Evolutionary conservation across 2,797 vertebrate species (phyloP), one percentile per base, ranked within the genome.

Genomic region (Hemibagrus guttatus): DNA sequence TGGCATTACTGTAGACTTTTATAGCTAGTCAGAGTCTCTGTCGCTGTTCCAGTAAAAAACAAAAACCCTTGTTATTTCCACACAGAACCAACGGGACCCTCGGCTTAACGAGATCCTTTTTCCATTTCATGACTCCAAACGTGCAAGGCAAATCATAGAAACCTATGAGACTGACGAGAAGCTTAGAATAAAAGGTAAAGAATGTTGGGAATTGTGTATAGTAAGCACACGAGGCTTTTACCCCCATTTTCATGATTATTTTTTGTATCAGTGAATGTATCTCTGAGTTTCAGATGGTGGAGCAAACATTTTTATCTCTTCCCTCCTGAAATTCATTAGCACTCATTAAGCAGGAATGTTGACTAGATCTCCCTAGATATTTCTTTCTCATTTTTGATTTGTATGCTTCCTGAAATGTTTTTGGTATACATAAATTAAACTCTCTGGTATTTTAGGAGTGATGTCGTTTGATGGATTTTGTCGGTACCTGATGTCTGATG

Each of bases 61-160:
- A 79, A 13, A 39, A 80, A 26, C 14, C 42, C 42, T 83, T 79
- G 58, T 78, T 72, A 72, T 81, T 81, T 84, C 16, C 58, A 35
- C 66, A 56, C 58, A 91, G 98, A 97, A 97, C 93, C 98, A 99
- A 91, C 97, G 98, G 85, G 98, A 99, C 89, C 98, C 98, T 68
- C 95, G 98, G 86, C 94, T 99, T 94, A 99, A 99, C 90, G 98
- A 99, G 95, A 99, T 99, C 94, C 96, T 99, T 87, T 99, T 99
- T 93, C 98, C 98, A 2, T 99, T 99, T 95, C 99, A 98, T 92
- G 97, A 99, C 91, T 93, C 94, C 85, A 98, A 98, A 95, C 97
- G 97, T 93, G 97, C 97, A 87, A 97, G 96, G 95, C 98, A 97
- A 95, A 99, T 99, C 93, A 96, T 99, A 81, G 97, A 99, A 81